A percentile compares a stretch with the other conserved stretches of the same genome.
Conservation (phyloP, 2,113 vertebrate species). For the Nematolebias whitei region DNA sequence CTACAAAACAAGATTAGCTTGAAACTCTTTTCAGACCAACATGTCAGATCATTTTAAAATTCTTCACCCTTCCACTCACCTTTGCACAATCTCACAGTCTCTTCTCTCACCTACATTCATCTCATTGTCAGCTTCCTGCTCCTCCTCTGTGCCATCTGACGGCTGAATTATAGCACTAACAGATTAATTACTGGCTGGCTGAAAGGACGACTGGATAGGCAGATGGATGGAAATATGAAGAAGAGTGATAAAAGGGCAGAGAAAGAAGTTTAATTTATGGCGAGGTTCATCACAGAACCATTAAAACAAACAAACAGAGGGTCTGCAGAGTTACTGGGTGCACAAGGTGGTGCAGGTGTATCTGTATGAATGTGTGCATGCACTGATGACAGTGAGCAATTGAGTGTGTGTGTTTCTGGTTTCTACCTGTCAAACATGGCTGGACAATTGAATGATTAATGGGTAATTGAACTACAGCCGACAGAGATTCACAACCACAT, state of each 20-base stretch:
- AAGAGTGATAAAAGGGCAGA: conserved; percentile 44
- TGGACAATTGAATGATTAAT: conserved; percentile 57
- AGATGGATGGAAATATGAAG: conserved; percentile 46
- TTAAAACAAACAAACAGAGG: conserved; percentile 64
- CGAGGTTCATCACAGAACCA: conserved; percentile 53
- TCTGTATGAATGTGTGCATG: conserved; percentile 8
- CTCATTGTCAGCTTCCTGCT: conserved; percentile 21
- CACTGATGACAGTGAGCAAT: not conserved
- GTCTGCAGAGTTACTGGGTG: conserved; percentile 50
- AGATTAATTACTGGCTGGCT: conserved; percentile 59
- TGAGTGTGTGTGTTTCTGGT: not conserved
- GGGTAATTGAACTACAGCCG: conserved; percentile 42
- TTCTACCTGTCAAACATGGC: conserved; percentile 25
- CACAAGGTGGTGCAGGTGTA: conserved; percentile 33
- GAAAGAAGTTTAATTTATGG: conserved; percentile 60
- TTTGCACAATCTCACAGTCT: conserved; percentile 38
- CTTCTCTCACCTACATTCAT: conserved; percentile 21
- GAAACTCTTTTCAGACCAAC: conserved; percentile 20
- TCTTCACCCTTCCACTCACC: conserved; percentile 32
- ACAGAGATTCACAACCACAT: conserved; percentile 30
- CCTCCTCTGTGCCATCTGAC: conserved; percentile 22
- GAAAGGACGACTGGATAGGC: conserved; percentile 26
- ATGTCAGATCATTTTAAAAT: conserved; percentile 21
- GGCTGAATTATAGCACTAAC: conserved; percentile 55
- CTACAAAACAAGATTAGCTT: not conserved